Evolutionary conservation across 2,797 vertebrate genomes (phyloP), one percentile per base, ranked within the genome.

Genomic region (Ctenopoma multispine): DNA sequence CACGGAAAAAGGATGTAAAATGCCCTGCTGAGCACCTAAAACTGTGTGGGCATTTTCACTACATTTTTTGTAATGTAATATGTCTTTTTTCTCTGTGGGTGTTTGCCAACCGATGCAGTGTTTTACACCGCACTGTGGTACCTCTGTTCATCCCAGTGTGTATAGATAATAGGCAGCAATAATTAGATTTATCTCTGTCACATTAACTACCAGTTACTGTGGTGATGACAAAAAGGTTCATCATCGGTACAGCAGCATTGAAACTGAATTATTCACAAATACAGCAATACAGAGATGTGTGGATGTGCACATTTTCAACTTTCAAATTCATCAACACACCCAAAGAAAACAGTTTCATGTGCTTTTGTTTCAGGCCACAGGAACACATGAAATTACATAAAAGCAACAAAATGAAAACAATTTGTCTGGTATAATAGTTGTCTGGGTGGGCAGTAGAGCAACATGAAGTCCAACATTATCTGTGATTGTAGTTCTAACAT

Each of bases 141-240:
- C 21, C 60, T 66, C 49, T 57, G 40, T 59, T 76, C 27, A 50
- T 69, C 29, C 17, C 61, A 20, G 40, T 60, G 73, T 81, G 63
- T 74, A 29, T 20, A 62, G 57, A 86, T 84, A 79, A 89, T 77
- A 34, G 69, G 51, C 63, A 65, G 60, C 59, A 68, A 69, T 87
- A 86, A 90, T 90, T 81, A 76, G 61, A 75, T 80, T 79, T 40
- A 79, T 80, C 66, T 72, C 55, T 77, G 78, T 73, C 77, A 74
- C 63, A 79, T 87, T 82, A 66, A 71, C 63, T 41, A 63, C 64
- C 71, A 73, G 53, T 72, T 66, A 61, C 41, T 59, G 74, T 63
- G 51, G 41, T 18, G 63, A 59, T 58, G 65, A 72, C 47, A 70
- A 44, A 62, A 51, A 50, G 48, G 43, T 60, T 50, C 72, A 58